A percentile compares a stretch with the other conserved stretches of the same genome.
Evolutionary conservation across 37 sponge, comb jelly and placozoan species (phyloP).

Genomic region (Diacarnus erythraeanus): DNA sequence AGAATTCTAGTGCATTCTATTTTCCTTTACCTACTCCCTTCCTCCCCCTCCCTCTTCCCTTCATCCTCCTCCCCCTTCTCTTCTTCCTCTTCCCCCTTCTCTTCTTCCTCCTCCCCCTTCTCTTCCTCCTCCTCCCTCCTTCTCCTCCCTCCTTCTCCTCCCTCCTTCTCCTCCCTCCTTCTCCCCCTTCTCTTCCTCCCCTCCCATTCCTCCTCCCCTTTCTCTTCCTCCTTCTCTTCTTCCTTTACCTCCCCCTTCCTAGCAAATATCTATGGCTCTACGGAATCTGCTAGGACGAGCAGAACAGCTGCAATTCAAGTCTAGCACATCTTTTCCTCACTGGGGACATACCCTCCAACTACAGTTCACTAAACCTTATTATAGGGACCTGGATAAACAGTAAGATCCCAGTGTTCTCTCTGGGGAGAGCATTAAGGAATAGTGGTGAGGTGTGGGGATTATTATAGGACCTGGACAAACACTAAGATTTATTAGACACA

Average conservation of each 20-base stretch:
- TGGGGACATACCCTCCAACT: constrained; percentile 68
- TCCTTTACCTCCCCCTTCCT: neutral
- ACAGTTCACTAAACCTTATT: constrained; percentile 71
- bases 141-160: neutral
- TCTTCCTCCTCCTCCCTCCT: neutral
- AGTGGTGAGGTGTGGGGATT: neutral
- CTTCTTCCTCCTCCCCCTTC: no score
- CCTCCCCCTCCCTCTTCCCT: no score
- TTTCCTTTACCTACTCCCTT: no score
- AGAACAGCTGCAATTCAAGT: constrained; percentile 51
- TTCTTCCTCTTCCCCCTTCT: no score
- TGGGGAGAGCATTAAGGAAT: neutral
- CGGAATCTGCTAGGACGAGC: constrained; percentile 75
- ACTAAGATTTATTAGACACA: no score
- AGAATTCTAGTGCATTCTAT: neutral
- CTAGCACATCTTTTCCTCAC: constrained; percentile 65
- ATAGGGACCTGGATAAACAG: constrained; percentile 42
- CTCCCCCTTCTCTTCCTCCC: neutral
- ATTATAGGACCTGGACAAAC: no score
- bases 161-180: neutral
- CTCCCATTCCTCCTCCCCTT: no score
- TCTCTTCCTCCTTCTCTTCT: neutral
- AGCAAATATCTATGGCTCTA: constrained; percentile 44
- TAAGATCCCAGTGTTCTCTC: neutral
- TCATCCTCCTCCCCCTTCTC: no score